Conservation (phyloP, 2,888 invertebrate genomes). For the Buathra laborator region DNA sequence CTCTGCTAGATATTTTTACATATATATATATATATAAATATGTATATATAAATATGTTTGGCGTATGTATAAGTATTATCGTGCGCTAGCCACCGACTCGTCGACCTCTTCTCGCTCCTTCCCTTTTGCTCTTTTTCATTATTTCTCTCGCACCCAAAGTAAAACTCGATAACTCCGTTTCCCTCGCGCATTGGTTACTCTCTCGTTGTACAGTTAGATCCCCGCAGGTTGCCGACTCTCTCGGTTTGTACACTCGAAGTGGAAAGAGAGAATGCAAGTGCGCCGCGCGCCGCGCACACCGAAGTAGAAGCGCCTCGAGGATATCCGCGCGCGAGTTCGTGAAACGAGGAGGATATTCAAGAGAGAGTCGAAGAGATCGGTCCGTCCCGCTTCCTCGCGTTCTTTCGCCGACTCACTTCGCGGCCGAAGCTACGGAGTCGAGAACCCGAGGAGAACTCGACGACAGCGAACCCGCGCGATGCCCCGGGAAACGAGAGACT, state of each 20-base stretch:
- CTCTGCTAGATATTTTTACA: conserved; percentile 71
- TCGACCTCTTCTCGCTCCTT: conserved; percentile 1
- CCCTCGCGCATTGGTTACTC: conserved; percentile 44
- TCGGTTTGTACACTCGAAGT: conserved; percentile 34
- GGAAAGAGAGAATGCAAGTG: conserved; percentile 62
- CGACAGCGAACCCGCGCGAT: conserved; percentile 54
- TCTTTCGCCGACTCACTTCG: background rate
- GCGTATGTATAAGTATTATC: background rate
- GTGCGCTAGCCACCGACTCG: conserved; percentile 54
- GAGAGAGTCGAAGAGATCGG: conserved; percentile 40
- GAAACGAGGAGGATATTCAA: conserved; percentile 50
- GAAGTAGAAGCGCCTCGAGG: conserved; percentile 50
- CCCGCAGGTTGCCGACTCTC: conserved; percentile 63
- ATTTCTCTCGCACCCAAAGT: background rate
- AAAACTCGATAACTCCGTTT: conserved; percentile 26
- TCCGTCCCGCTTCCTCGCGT: background rate
- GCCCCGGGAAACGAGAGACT: conserved; percentile 42
- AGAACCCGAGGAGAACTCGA: conserved; percentile 44
- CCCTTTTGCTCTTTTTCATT: conserved; percentile 13
- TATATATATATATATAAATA: conserved; percentile 6
- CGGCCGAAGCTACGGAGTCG: conserved; percentile 17
- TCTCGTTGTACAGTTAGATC: conserved; percentile 74
- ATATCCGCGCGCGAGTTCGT: conserved; percentile 61
- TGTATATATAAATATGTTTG: background rate
- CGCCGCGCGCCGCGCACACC: conserved; percentile 13